These are phyloP conservation scores for Calosoma granatense DNA, from an alignment of 1,140 invertebrate genomes.

Conservation along the genomic window DNA sequence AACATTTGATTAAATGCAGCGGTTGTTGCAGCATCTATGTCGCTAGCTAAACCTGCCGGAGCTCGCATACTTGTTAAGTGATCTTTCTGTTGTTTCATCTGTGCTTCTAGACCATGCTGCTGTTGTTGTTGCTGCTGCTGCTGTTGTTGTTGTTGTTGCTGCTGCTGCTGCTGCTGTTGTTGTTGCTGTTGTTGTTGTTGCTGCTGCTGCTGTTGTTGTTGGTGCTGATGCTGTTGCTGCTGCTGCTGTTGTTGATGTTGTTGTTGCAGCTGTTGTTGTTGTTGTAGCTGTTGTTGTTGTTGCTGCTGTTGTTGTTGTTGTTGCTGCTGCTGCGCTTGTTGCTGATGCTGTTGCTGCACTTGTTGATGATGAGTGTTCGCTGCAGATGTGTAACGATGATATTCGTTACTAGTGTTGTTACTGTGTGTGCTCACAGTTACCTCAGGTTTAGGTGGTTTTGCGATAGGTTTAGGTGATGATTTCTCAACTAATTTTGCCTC, in stretches of 20 bases:
- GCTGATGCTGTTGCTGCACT: constrained; percentile 13
- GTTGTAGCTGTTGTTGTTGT: too few relatives aligned
- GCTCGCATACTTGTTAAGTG: constrained; percentile 17
- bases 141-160: constrained; percentile 10
- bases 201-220: background rate
- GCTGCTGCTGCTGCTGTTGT: too few relatives aligned
- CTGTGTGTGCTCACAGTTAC: too few relatives aligned
- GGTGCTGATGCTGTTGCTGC: constrained; percentile 14
- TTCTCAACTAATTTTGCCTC: background rate
- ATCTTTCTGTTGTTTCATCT: background rate
- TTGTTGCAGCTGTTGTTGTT: constrained; percentile 24
- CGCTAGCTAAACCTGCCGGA: constrained; percentile 38
- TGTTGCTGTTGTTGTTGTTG: constrained; percentile 15
- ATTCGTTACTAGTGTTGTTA: background rate
- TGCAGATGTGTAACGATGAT: constrained; percentile 18
- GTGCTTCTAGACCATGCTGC: constrained; percentile 3
- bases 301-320: constrained; percentile 12
- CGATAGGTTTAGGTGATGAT: background rate
- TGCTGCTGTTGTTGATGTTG: constrained; percentile 10
- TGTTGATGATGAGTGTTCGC: constrained; percentile 17
- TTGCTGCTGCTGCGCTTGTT: constrained; percentile 14
- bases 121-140: too few relatives aligned
- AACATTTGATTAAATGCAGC: constrained; percentile 58
- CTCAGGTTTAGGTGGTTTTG: background rate
- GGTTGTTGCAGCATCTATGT: constrained; percentile 53